phyloP scores from a whole-genome alignment of 2,797 vertebrate genomes.

The Sebastiscus albofasciatus region DNA sequence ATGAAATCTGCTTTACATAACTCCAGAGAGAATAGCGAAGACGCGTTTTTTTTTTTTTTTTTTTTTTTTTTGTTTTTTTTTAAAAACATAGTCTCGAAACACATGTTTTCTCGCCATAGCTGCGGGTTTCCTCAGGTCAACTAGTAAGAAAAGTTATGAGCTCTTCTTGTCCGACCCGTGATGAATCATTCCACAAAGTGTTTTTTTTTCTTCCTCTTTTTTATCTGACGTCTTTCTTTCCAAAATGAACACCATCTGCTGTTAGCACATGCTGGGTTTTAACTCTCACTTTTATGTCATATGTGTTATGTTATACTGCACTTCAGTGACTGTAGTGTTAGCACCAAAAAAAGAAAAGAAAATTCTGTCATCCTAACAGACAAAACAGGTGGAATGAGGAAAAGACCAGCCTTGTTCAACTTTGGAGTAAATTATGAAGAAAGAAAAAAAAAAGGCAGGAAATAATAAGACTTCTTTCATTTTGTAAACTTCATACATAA shows the following conservation, averaged over 20 bases:
- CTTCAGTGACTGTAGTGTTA: background rate
- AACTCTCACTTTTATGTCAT: slow-evolving; percentile 14
- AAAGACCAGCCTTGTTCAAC: background rate
- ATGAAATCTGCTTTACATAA: slow-evolving; percentile 26
- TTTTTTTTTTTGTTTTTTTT: background rate
- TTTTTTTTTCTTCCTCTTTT: background rate
- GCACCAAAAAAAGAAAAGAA: background rate
- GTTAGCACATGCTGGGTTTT: slow-evolving; percentile 12
- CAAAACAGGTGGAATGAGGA: slow-evolving; percentile 6
- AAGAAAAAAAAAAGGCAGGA: background rate
- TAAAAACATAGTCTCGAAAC: background rate
- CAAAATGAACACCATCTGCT: slow-evolving; percentile 53
- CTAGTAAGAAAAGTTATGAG: slow-evolving; percentile 29
- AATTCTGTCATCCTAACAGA: background rate
- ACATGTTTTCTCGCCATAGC: background rate
- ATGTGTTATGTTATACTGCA: background rate
- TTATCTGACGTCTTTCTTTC: slow-evolving; percentile 23
- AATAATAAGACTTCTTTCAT: background rate
- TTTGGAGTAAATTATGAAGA: background rate
- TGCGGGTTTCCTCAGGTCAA: slow-evolving; percentile 26
- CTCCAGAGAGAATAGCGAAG: background rate
- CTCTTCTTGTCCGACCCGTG: background rate
- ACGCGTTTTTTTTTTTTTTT: background rate
- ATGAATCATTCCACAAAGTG: slow-evolving; percentile 21
- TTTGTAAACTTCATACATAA: background rate